A percentile compares a stretch with the other conserved stretches of the same genome.
phyloP scores from a whole-genome alignment of 1,140 invertebrate species.

The Magallana gigas region DNA sequence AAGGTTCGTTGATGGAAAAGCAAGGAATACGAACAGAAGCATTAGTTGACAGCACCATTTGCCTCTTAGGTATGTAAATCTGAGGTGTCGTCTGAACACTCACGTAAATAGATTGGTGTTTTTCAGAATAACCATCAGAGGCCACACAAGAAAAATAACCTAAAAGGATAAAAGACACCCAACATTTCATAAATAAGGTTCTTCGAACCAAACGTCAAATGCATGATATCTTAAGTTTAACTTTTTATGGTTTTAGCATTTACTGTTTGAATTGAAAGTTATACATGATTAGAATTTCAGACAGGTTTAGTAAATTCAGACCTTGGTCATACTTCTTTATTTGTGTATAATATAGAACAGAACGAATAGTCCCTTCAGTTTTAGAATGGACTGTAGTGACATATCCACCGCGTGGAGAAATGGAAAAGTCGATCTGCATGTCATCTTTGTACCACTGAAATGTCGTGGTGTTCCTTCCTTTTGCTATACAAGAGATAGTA shows the following conservation, averaged over 20 bases:
- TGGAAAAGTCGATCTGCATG: conserved; percentile 10
- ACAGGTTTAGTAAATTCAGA: background rate
- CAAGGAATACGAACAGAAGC: conserved; percentile 58
- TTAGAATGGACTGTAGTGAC: conserved; percentile 21
- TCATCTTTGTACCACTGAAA: conserved; percentile 68
- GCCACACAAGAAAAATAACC: conserved; percentile 64
- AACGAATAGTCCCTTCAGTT: conserved; percentile 44
- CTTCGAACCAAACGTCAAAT: no score
- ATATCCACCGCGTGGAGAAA: conserved; percentile 32
- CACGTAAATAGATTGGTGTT: conserved; percentile 56
- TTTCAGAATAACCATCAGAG: conserved; percentile 49
- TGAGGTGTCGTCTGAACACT: conserved; percentile 62
- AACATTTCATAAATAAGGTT: no score
- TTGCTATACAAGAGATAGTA: conserved; percentile 63
- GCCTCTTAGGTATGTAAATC: conserved; percentile 62
- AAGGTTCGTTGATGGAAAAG: conserved; percentile 65
- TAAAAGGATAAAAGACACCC: conserved; percentile 20
- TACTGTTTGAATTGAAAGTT: no score
- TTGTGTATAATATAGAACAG: conserved; percentile 46
- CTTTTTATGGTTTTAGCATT: no score
- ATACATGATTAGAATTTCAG: no score
- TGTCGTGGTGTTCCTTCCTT: conserved; percentile 53
- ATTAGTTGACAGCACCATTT: conserved; percentile 45
- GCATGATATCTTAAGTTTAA: no score
- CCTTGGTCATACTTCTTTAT: conserved; percentile 54